A percentile compares a stretch with the other conserved stretches of the same genome.
Evolutionary conservation across 2,797 vertebrate genomes (phyloP).

Genomic region (Manis javanica): DNA sequence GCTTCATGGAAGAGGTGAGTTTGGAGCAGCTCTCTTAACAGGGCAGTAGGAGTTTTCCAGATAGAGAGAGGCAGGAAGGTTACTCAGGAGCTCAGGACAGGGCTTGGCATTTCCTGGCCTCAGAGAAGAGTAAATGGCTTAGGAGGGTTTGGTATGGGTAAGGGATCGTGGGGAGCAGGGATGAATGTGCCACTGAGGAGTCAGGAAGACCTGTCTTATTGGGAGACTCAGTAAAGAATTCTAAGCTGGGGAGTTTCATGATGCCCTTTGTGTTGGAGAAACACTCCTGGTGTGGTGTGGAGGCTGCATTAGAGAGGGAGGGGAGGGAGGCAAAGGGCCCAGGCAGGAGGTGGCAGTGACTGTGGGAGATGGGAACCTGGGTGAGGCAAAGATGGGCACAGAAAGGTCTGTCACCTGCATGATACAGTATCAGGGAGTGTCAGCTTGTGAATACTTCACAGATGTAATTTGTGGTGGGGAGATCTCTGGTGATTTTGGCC

Average conservation of each 20-base stretch:
- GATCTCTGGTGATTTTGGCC: neutral
- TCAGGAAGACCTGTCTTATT: neutral
- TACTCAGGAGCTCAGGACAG: neutral
- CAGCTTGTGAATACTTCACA: neutral
- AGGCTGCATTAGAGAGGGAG: neutral
- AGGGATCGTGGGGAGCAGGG: neutral
- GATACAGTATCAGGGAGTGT: too few relatives aligned
- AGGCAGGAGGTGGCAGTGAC: neutral
- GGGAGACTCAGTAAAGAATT: neutral
- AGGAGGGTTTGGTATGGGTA: neutral
- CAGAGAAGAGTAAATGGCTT: neutral
- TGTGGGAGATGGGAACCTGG: neutral
- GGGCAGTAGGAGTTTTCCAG: neutral
- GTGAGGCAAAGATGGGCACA: too few relatives aligned
- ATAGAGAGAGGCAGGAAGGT: neutral
- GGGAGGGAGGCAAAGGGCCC: neutral
- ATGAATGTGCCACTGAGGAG: neutral
- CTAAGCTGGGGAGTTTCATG: neutral
- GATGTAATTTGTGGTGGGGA: neutral
- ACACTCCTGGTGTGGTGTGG: neutral
- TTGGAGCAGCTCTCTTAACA: neutral
- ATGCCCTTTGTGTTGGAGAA: neutral
- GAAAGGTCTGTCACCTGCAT: neutral
- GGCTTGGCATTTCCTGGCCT: neutral
- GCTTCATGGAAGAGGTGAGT: neutral